Base-by-base conservation (phyloP, 2,113 vertebrate species). In the Tupaia tana region DNA sequence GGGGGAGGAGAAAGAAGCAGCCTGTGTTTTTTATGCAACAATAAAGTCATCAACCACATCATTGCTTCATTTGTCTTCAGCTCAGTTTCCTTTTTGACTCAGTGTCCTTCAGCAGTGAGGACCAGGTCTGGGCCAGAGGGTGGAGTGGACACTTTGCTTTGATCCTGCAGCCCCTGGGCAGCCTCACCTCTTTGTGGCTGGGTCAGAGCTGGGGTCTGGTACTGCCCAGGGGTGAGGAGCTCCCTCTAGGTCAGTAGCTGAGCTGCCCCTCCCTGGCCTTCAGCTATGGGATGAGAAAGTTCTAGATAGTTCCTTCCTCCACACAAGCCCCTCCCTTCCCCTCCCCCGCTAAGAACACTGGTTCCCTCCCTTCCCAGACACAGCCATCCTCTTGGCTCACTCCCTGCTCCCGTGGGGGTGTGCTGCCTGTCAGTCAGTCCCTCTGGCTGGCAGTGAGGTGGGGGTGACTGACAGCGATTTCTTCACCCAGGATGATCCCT, bases 1-100 rank as follows among this genome's bases (percentile, higher is more conserved):
- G 54, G 90, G 92, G 70, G 61, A 80, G 74, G 56, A 92, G 59
- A 92, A 92, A 93, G 89, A 96, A 96, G 85, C 90, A 84, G 84
- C 86, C 89, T 97, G 95, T 97, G 96, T 97, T 96, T 98, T 97
- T 96, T 97, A 98, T 97, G 96, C 93, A 94, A 87, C 66, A 98
- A 98, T 98, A 98, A 98, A 98, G 96, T 97, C 89, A 74, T 97
- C 96, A 91, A 71, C 86, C 78, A 73, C 89, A 85, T 81, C 81
- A 15, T 77, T 89, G 96, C 86, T 83, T 97, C 91, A 18, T 94
- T 93, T 95, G 84, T 97, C 89, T 95, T 90, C 92, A 95, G 75
- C 79, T 91, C 9, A 0, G 59, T 87, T 87, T 87, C 70, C 8
- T 88, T 86, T 94, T 91, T 81, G 61, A 82, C 67, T 90, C 75